Base-by-base conservation (phyloP, 2,113 vertebrate species). In the Gila orcuttii region DNA sequence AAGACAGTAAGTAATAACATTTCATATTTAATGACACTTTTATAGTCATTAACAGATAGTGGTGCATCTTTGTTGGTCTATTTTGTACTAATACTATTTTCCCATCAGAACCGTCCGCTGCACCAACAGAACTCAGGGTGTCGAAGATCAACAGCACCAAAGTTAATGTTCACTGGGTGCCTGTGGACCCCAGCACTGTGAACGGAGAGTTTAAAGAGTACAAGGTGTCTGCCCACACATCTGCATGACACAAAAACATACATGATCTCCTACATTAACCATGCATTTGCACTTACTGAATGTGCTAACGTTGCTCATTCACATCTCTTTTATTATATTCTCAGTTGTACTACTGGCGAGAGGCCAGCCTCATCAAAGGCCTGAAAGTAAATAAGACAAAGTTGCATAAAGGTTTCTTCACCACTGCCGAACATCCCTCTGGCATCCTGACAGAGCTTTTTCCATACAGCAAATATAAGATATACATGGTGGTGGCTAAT, bases 401-500 rank as follows among this genome's bases (percentile, higher is more conserved):
- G 90, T 96, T 95, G 90, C 95, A 93, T 82, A 95, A 95, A 92
- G 95, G 96, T 90, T 97, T 98, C 92, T 94, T 90, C 90, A 93
- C 83, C 68, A 94, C 93, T 0, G 91, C 93, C 12, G 94, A 95
- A 31, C 94, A 96, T 83, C 94, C 94, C 42, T 95, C 95, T 7
- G 96, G 95, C 68, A 91, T 96, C 83, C 95, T 99, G 87, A 95
- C 92, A 79, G 95, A 94, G 83, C 96, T 99, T 87, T 94, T 96
- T 86, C 97, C 98, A 77, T 99, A 95, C 92, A 98, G 97, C 76
- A 96, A 95, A 90, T 99, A 99, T 94, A 97, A 96, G 87, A 95
- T 98, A 93, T 96, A 96, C 90, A 97, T 99, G 96, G 97, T 97
- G 81, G 97, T 97, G 85, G 97, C 97, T 93, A 99, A 99, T 90